phyloP scores from a whole-genome alignment of 2,888 invertebrate species.

The Ectropis crepuscularia region DNA sequence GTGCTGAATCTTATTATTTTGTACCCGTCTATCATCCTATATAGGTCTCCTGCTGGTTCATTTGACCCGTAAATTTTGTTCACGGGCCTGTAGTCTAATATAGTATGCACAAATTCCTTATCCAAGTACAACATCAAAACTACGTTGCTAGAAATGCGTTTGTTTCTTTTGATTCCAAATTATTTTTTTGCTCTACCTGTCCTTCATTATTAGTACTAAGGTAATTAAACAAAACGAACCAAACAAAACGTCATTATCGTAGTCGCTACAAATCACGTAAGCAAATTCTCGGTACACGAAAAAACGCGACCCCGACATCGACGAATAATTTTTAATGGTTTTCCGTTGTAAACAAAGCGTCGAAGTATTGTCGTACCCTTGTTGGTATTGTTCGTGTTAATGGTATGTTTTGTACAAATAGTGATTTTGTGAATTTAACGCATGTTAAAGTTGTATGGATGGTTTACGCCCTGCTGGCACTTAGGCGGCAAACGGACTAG shows the following conservation, averaged over 20 bases:
- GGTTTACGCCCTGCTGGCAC: slow-evolving; percentile 17
- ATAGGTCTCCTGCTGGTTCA: no score
- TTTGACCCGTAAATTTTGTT: no score
- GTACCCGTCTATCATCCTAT: no score
- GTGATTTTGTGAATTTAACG: slow-evolving; percentile 72
- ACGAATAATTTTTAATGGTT: slow-evolving; percentile 78
- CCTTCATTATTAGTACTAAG: slow-evolving; percentile 28
- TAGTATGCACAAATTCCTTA: no score
- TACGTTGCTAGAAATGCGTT: not conserved
- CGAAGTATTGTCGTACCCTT: slow-evolving; percentile 62
- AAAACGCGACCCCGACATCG: slow-evolving; percentile 51
- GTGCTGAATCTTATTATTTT: no score
- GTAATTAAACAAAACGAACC: slow-evolving; percentile 45
- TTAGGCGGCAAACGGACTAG: slow-evolving; percentile 33
- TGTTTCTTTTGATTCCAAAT: slow-evolving; percentile 7
- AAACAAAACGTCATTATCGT: slow-evolving; percentile 49
- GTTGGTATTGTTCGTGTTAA: slow-evolving; percentile 67
- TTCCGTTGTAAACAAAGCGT: slow-evolving; percentile 69
- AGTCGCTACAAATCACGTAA: slow-evolving; percentile 44
- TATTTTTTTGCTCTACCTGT: slow-evolving; percentile 34
- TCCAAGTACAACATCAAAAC: not conserved
- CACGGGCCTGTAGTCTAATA: no score
- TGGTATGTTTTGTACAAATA: slow-evolving; percentile 70
- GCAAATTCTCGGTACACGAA: slow-evolving; percentile 67
- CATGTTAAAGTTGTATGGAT: slow-evolving; percentile 53